A percentile compares a stretch with the other conserved stretches of the same genome.
Evolutionary conservation across 1,140 invertebrate species (phyloP).

Genomic region (Leptonema lineaticorne): DNA sequence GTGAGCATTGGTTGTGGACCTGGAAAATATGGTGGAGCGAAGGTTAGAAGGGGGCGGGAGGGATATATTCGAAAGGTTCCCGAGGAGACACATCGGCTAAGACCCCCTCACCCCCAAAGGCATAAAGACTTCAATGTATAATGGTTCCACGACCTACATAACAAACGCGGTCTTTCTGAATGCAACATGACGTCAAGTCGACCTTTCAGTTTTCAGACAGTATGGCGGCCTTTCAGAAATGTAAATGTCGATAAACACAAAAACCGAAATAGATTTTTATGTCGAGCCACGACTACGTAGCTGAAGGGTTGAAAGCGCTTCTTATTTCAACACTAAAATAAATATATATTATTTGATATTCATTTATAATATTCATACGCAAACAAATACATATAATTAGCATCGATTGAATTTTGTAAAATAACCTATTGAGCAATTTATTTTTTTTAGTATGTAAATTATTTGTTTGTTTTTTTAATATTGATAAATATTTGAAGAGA

Average conservation of each 20-base stretch:
- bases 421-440: no score
- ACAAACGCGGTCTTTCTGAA: background rate
- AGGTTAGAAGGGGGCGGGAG: background rate
- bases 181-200: constrained; percentile 19
- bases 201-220: constrained; percentile 21
- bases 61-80: background rate
- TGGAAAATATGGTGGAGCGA: no score
- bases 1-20: no score
- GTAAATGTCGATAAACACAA: constrained; percentile 25
- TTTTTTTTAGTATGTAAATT: no score
- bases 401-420: no score
- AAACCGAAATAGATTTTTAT: background rate
- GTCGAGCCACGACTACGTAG: background rate
- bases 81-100: background rate
- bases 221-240: constrained; percentile 13
- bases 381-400: no score
- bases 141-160: constrained; percentile 20
- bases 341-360: background rate
- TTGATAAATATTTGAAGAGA: no score
- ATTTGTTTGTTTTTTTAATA: no score
- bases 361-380: no score
- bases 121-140: constrained; percentile 11
- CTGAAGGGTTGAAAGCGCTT: background rate
- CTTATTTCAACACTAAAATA: background rate
- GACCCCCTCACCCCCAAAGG: background rate